A percentile compares a stretch with the other conserved stretches of the same genome.
Conservation (phyloP, 2,113 vertebrate species). For the Condylura cristata region DNA sequence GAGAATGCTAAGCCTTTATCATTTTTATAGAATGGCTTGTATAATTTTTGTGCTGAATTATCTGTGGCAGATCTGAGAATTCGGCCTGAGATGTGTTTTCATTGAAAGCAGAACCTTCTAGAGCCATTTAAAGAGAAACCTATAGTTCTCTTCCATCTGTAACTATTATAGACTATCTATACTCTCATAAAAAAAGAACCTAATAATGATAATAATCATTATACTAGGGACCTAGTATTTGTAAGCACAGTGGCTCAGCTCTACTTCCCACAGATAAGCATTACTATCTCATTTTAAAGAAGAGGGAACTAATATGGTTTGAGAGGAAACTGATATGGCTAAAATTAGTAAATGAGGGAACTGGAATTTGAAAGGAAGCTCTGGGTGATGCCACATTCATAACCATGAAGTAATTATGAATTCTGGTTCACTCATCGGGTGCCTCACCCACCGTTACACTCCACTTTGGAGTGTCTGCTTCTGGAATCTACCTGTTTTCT, state of each 20-base stretch:
- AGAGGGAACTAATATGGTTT: background rate
- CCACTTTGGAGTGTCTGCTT: background rate
- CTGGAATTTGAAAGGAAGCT: background rate
- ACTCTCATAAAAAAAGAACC: background rate
- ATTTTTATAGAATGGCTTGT: background rate
- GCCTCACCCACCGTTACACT: background rate
- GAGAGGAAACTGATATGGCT: no score
- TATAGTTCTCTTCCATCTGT: background rate
- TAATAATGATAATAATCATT: background rate
- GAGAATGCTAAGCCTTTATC: background rate
- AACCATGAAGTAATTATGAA: background rate
- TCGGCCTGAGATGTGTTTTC: background rate
- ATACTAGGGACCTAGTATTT: background rate
- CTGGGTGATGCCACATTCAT: background rate
- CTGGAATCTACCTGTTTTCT: slow-evolving; percentile 5
- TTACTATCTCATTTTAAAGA: background rate
- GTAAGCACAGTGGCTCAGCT: background rate
- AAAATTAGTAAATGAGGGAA: background rate
- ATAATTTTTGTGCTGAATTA: background rate
- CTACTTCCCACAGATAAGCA: background rate
- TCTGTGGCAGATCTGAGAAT: background rate
- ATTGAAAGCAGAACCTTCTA: background rate
- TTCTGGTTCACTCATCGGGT: background rate
- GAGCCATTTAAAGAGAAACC: background rate
- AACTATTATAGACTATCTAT: background rate